Conservation (phyloP, 2,888 invertebrate species). For the Parapristionchus giblindavisi region DNA sequence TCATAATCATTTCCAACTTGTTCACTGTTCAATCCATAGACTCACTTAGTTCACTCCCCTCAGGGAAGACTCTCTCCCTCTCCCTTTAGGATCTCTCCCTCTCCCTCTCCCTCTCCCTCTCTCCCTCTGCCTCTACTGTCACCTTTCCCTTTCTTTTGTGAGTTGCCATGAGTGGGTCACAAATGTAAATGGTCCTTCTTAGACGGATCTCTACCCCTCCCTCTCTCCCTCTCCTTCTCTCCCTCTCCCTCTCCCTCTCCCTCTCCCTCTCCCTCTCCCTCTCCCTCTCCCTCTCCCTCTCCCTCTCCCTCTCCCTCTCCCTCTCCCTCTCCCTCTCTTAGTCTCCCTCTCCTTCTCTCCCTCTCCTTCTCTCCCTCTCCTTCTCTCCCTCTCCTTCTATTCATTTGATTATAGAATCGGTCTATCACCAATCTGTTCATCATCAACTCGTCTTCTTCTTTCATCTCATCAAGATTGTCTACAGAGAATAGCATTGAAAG, state of each 20-base stretch:
- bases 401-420: conserved; percentile 56
- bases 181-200: background rate
- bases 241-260: conserved; percentile 1
- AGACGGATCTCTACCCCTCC: conserved; percentile 7
- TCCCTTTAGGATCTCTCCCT: background rate
- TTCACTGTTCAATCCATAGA: too few relatives aligned
- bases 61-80: too few relatives aligned
- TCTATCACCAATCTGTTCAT: conserved; percentile 62
- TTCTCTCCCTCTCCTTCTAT: background rate
- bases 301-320: background rate
- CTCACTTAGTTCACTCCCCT: too few relatives aligned
- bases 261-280: conserved; percentile 9
- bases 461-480: conserved; percentile 60
- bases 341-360: conserved; percentile 3
- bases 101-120: conserved; percentile 10
- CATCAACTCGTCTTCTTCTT: conserved; percentile 54
- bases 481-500: conserved; percentile 49
- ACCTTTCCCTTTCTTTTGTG: background rate
- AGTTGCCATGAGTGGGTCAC: background rate
- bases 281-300: background rate
- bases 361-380: conserved; percentile 2
- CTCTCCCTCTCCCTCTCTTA: background rate
- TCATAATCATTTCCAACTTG: too few relatives aligned
- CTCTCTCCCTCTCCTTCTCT: conserved; percentile 15
- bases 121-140: conserved; percentile 11